Evolutionary conservation across 2,888 invertebrate genomes (phyloP).

Genomic region (Drosophila meridiana): DNA sequence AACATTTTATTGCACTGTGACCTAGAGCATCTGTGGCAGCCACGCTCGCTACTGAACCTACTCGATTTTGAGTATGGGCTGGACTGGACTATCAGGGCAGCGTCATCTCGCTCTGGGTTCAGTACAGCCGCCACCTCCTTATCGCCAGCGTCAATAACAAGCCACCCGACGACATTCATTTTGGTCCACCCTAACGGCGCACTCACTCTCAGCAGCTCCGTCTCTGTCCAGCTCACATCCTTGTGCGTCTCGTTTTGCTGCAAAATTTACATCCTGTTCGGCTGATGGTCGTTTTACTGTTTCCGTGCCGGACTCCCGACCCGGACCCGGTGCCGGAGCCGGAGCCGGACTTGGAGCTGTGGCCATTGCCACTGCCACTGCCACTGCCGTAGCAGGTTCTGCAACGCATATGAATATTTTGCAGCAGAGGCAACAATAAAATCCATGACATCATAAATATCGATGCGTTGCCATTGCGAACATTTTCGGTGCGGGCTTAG

Average conservation of each 20-base stretch:
- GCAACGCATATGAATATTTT: conserved; percentile 79
- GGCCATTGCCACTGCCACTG: conserved; percentile 27
- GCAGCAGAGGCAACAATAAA: conserved; percentile 83
- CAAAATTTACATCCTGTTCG: conserved; percentile 82
- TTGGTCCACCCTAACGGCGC: conserved; percentile 6
- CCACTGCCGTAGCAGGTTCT: conserved; percentile 32
- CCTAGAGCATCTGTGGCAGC: conserved; percentile 70
- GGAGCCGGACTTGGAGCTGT: conserved; percentile 10
- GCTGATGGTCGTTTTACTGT: conserved; percentile 83
- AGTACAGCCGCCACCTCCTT: conserved; percentile 59
- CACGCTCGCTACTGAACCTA: conserved; percentile 46
- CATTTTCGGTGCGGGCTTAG: conserved; percentile 83
- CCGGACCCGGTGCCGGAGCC: conserved; percentile 27
- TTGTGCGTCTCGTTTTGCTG: conserved; percentile 76
- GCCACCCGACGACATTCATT: conserved; percentile 59
- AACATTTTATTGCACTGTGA: conserved; percentile 82
- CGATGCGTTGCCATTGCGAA: conserved; percentile 80
- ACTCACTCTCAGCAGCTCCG: conserved; percentile 3
- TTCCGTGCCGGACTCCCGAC: conserved; percentile 64
- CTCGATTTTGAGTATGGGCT: conserved; percentile 72
- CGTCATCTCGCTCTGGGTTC: conserved; percentile 49
- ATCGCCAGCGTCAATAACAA: conserved; percentile 77
- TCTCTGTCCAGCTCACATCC: conserved; percentile 32
- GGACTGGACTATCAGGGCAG: conserved; percentile 55
- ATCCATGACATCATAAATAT: conserved; percentile 83